These are phyloP conservation scores for Boleophthalmus pectinirostris DNA, from an alignment of 2,113 vertebrate species.

Conservation along the genomic window DNA sequence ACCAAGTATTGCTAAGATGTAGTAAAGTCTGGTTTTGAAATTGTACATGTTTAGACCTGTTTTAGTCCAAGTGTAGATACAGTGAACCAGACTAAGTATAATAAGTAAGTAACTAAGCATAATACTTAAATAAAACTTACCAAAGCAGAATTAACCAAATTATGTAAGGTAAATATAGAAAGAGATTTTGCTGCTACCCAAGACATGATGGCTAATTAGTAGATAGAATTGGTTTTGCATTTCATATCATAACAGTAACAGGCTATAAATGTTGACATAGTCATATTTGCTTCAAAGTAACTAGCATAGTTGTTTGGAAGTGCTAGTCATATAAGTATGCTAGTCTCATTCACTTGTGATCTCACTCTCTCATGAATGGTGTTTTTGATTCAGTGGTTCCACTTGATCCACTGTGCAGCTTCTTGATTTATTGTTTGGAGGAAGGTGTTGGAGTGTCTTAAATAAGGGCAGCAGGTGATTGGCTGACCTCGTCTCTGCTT, in stretches of 20 bases:
- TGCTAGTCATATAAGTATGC: not conserved
- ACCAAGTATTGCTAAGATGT: too few relatives aligned
- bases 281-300: too few relatives aligned
- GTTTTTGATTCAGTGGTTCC: conserved; percentile 2
- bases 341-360: too few relatives aligned
- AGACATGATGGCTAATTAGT: too few relatives aligned
- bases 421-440: conserved; percentile 50
- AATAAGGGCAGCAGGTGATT: conserved; percentile 53
- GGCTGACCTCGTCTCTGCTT: conserved; percentile 31
- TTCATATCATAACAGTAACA: too few relatives aligned
- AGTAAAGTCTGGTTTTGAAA: not conserved
- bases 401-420: conserved; percentile 8
- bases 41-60: not conserved
- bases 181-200: too few relatives aligned
- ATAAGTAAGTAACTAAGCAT: too few relatives aligned
- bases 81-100: not conserved
- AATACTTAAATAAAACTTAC: not conserved
- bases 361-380: not conserved
- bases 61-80: not conserved
- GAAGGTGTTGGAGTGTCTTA: conserved; percentile 45
- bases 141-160: too few relatives aligned
- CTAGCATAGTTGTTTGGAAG: too few relatives aligned
- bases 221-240: too few relatives aligned
- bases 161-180: too few relatives aligned
- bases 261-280: too few relatives aligned